A percentile compares a stretch with the other conserved stretches of the same genome.
Conservation (phyloP, 2,113 vertebrate species). For the Catharus bicknelli region DNA sequence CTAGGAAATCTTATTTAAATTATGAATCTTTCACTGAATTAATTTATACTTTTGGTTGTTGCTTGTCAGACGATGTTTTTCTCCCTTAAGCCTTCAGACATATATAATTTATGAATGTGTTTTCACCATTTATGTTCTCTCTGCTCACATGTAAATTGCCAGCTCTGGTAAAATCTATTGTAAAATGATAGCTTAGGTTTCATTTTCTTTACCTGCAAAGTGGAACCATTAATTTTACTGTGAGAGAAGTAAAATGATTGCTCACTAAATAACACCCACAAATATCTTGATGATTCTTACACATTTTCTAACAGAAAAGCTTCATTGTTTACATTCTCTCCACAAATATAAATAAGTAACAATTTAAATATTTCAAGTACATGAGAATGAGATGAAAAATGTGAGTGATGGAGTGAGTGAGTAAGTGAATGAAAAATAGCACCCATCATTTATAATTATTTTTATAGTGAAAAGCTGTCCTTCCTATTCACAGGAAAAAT, state of each 20-base stretch:
- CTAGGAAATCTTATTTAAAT: neutral
- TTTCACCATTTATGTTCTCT: neutral
- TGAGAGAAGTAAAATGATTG: neutral
- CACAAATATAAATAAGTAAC: neutral
- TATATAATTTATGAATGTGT: neutral
- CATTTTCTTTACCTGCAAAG: slow-evolving; percentile 12
- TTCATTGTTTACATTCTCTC: neutral
- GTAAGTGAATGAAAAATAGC: neutral
- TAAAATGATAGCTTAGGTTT: slow-evolving; percentile 13
- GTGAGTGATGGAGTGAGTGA: neutral
- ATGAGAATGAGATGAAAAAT: neutral
- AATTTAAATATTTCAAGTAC: neutral
- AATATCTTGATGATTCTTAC: neutral
- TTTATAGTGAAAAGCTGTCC: neutral
- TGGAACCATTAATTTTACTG: slow-evolving; percentile 24
- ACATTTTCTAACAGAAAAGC: neutral
- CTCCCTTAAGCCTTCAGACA: neutral
- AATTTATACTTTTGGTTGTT: neutral
- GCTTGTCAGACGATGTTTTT: neutral
- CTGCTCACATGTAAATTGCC: neutral
- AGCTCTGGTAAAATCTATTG: neutral
- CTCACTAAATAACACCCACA: neutral
- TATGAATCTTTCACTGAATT: neutral
- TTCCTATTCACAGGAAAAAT: neutral
- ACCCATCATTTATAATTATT: neutral